phyloP scores from a whole-genome alignment of 1,140 invertebrate genomes.

The Chironomus striatipennis region DNA sequence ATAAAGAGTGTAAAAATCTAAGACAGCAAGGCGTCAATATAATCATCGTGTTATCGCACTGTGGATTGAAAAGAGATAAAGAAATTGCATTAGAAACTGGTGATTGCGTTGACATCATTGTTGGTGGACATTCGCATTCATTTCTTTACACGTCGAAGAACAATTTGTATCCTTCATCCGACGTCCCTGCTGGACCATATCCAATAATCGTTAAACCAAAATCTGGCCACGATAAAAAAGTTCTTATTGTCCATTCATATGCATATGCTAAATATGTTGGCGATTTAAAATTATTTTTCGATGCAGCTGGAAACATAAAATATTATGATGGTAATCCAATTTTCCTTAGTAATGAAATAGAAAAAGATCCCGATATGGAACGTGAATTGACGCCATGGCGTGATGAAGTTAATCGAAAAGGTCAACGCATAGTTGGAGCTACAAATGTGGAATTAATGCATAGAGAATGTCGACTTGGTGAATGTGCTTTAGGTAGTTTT shows the following conservation, averaged over 20 bases:
- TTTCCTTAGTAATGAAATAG: slow-evolving; percentile 46
- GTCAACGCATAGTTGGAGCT: slow-evolving; percentile 47
- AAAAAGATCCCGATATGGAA: background rate
- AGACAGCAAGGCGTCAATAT: slow-evolving; percentile 56
- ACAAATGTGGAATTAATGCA: slow-evolving; percentile 49
- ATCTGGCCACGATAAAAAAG: slow-evolving; percentile 43
- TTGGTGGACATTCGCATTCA: slow-evolving; percentile 79
- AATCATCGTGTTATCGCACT: slow-evolving; percentile 71
- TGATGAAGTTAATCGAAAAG: slow-evolving; percentile 47
- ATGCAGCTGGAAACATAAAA: slow-evolving; percentile 56
- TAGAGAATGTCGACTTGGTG: slow-evolving; percentile 46
- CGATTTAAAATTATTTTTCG: slow-evolving; percentile 62
- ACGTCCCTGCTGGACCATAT: slow-evolving; percentile 50
- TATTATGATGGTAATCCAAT: slow-evolving; percentile 66
- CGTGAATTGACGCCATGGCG: slow-evolving; percentile 49
- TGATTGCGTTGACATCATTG: slow-evolving; percentile 64
- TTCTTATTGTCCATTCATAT: slow-evolving; percentile 62
- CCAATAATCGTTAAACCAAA: slow-evolving; percentile 53
- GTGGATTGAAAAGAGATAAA: slow-evolving; percentile 60
- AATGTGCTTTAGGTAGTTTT: slow-evolving; percentile 72
- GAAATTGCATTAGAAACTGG: slow-evolving; percentile 55
- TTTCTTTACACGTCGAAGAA: slow-evolving; percentile 53
- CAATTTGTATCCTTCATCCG: slow-evolving; percentile 44
- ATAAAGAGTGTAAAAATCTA: slow-evolving; percentile 53
- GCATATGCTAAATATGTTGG: slow-evolving; percentile 67